Percentiles rank a stretch among this genome's conserved stretches.
Evolutionary conservation across 2,797 vertebrate genomes (phyloP).

Genomic region (Oreochromis mossambicus): DNA sequence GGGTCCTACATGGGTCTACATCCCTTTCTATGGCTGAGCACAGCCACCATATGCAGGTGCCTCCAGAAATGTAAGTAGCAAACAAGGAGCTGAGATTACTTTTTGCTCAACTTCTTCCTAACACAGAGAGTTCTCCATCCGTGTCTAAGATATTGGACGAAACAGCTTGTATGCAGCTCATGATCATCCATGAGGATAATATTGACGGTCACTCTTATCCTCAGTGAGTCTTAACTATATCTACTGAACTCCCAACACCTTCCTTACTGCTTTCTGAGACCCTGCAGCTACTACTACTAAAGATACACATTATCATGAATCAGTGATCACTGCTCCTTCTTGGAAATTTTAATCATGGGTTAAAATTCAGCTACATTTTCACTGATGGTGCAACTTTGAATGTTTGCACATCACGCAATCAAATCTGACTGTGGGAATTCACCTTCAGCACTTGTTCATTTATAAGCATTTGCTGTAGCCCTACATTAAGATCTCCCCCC

Average conservation of each 20-base stretch:
- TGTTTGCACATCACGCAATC: not conserved
- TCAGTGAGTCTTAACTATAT: not conserved
- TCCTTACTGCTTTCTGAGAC: not conserved
- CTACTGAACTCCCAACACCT: not conserved
- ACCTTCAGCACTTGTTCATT: not conserved
- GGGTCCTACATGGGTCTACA: constrained; percentile 1
- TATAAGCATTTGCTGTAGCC: not conserved
- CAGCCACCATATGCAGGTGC: constrained; percentile 32
- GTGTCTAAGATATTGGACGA: not conserved
- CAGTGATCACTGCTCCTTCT: not conserved
- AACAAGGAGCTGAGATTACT: constrained; percentile 11
- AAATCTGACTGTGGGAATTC: not conserved
- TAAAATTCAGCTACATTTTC: not conserved
- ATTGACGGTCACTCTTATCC: not conserved
- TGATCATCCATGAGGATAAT: not conserved
- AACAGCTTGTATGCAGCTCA: not conserved
- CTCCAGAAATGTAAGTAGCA: constrained; percentile 33
- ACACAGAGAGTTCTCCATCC: not conserved
- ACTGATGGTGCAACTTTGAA: not conserved
- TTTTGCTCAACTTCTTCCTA: constrained; percentile 2
- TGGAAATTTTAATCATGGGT: not conserved
- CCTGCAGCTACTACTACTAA: not conserved
- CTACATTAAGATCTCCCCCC: not conserved
- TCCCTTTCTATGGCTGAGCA: constrained; percentile 15
- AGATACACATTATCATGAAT: not conserved